A percentile compares a stretch with the other conserved stretches of the same genome.
These are phyloP conservation scores for Gambusia yucatana DNA, from an alignment of 2,797 vertebrate genomes.

Conservation along the genomic window DNA sequence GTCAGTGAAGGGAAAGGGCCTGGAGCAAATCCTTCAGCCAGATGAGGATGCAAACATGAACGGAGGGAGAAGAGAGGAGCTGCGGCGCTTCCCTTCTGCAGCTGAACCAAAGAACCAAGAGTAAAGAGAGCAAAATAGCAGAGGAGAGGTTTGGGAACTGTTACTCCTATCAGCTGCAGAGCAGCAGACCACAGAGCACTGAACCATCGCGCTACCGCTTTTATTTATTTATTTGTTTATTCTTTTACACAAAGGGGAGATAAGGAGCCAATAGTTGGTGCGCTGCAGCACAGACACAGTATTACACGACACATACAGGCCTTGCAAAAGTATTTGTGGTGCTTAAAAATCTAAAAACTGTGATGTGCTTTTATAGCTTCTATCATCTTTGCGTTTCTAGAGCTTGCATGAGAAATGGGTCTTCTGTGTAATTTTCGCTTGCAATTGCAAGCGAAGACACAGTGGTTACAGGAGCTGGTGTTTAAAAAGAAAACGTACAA, in stretches of 20 bases:
- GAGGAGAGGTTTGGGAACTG: constrained; percentile 17
- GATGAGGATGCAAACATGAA: background rate
- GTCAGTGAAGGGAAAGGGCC: constrained; percentile 8
- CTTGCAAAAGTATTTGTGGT: background rate
- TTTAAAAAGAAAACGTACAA: no score
- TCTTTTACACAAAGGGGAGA: constrained; percentile 26
- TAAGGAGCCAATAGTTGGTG: constrained; percentile 32
- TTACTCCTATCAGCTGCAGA: constrained; percentile 53
- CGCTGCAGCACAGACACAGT: constrained; percentile 7
- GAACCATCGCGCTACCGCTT: constrained; percentile 38
- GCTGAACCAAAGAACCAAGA: constrained; percentile 31
- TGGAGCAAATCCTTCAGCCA: constrained; percentile 21
- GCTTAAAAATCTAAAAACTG: background rate
- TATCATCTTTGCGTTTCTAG: background rate
- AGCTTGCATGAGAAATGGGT: no score
- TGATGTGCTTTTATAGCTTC: background rate
- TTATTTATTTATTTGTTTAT: no score
- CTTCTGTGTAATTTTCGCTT: no score
- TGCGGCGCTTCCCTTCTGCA: constrained; percentile 26
- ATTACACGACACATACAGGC: no score
- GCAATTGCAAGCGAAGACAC: no score
- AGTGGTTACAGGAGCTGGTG: no score
- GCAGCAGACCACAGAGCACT: constrained; percentile 53
- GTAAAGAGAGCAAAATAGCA: constrained; percentile 17
- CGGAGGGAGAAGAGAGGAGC: constrained; percentile 6